These are phyloP conservation scores for Lasius fuliginosus DNA, from an alignment of 2,888 invertebrate genomes.

Conservation along the genomic window DNA sequence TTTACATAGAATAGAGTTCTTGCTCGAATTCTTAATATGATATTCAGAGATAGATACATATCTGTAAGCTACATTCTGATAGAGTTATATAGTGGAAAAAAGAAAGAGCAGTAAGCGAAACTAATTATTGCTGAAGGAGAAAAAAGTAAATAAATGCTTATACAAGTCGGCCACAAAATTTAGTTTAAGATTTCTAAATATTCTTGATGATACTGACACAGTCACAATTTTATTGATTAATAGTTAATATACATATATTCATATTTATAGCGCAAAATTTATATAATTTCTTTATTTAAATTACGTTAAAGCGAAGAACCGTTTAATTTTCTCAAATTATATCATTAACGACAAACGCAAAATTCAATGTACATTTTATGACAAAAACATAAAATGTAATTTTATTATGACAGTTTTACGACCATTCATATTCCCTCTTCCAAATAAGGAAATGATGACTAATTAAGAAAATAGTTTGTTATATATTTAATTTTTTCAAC, in stretches of 20 bases:
- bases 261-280: background rate
- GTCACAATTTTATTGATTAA: slow-evolving; percentile 15
- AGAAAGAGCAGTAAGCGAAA: slow-evolving; percentile 26
- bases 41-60: slow-evolving; percentile 12
- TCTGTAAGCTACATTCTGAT: slow-evolving; percentile 1
- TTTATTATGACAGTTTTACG: slow-evolving; percentile 25
- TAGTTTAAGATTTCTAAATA: slow-evolving; percentile 23
- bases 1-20: background rate
- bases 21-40: slow-evolving; percentile 4
- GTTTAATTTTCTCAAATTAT: slow-evolving; percentile 14
- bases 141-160: slow-evolving; percentile 30
- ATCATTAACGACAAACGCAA: background rate
- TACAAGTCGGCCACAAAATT: slow-evolving; percentile 15
- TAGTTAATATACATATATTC: background rate
- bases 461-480: background rate
- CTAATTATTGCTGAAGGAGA: slow-evolving; percentile 41
- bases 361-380: background rate
- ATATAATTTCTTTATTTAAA: slow-evolving; percentile 11
- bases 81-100: slow-evolving; percentile 21
- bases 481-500: background rate
- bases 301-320: background rate
- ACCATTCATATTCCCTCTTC: background rate
- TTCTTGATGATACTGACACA: slow-evolving; percentile 15
- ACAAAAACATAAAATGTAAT: background rate
- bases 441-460: background rate